A percentile compares a stretch with the other conserved stretches of the same genome.
phyloP scores from a whole-genome alignment of 2,888 invertebrate genomes.

The Disparrhopalites patrizii region DNA sequence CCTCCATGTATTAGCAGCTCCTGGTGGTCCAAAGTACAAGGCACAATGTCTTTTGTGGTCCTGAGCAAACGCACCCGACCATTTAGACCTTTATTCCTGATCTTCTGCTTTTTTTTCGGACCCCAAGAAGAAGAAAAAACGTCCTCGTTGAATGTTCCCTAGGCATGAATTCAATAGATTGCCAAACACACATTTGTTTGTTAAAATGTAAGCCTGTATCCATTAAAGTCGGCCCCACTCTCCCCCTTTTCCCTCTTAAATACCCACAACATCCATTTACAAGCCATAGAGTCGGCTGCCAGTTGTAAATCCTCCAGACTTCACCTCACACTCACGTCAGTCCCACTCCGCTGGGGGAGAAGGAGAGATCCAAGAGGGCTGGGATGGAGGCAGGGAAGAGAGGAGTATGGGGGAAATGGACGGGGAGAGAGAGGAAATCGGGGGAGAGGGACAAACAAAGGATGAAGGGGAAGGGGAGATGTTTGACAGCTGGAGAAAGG shows the following conservation, averaged over 20 bases:
- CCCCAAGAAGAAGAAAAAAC: too few species aligned
- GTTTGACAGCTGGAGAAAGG: too few species aligned
- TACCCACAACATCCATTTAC: neutral
- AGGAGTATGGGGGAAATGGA: neutral
- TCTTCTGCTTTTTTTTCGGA: too few species aligned
- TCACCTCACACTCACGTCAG: too few species aligned
- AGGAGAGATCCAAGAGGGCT: too few species aligned
- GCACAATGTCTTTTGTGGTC: neutral
- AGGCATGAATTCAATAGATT: conserved; percentile 23
- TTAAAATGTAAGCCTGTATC: neutral
- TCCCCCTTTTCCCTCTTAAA: neutral
- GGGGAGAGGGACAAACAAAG: too few species aligned
- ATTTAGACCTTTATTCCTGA: neutral
- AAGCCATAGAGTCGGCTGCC: neutral
- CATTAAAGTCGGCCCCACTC: conserved; percentile 4
- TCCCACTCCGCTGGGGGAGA: neutral
- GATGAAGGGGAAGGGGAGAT: too few species aligned
- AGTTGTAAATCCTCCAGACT: neutral
- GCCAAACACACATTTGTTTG: conserved; percentile 15
- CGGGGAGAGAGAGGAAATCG: neutral
- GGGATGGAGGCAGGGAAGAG: too few species aligned
- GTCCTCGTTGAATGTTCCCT: conserved; percentile 1
- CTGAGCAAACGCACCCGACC: neutral
- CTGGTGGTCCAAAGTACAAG: too few species aligned
- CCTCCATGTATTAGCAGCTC: too few species aligned